Evolutionary conservation across 2,113 vertebrate genomes (phyloP).

Genomic region (Ceratotherium simum): DNA sequence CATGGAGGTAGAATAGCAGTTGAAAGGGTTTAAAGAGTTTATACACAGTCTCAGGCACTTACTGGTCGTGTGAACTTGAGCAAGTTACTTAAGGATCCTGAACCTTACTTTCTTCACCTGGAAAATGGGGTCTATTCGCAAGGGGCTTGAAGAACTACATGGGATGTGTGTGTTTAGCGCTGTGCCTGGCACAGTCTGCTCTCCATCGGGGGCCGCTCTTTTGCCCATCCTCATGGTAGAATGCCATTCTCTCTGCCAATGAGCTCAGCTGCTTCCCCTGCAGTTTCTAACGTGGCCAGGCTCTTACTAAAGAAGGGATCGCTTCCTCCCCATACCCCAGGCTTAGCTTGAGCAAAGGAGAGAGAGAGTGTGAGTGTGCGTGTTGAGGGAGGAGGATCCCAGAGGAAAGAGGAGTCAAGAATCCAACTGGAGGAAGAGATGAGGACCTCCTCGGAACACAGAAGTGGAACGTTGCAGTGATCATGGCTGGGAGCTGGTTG

Average conservation of each 20-base stretch:
- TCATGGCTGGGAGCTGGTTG: not conserved
- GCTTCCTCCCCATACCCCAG: not conserved
- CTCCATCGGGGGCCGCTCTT: not conserved
- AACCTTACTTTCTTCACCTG: not conserved
- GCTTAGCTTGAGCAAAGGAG: not conserved
- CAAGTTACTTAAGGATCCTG: conserved; percentile 1
- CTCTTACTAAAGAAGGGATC: not conserved
- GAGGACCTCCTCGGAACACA: not conserved
- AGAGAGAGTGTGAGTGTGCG: no score
- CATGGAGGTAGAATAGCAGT: not conserved
- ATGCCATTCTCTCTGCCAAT: not conserved
- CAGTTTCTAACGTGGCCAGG: not conserved
- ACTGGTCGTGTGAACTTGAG: not conserved
- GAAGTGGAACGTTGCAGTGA: not conserved
- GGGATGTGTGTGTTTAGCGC: not conserved
- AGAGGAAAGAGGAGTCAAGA: conserved; percentile 9
- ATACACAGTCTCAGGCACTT: not conserved
- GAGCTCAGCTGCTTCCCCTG: not conserved
- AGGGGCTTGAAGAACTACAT: not conserved
- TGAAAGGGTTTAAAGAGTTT: not conserved
- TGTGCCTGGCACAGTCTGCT: not conserved
- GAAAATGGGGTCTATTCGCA: not conserved
- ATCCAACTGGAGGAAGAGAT: not conserved
- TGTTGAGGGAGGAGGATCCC: not conserved
- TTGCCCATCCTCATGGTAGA: not conserved